Evolutionary conservation across 2,113 vertebrate genomes (phyloP), one percentile per base, ranked within the genome.

Genomic region (Oncorhynchus gorbuscha): DNA sequence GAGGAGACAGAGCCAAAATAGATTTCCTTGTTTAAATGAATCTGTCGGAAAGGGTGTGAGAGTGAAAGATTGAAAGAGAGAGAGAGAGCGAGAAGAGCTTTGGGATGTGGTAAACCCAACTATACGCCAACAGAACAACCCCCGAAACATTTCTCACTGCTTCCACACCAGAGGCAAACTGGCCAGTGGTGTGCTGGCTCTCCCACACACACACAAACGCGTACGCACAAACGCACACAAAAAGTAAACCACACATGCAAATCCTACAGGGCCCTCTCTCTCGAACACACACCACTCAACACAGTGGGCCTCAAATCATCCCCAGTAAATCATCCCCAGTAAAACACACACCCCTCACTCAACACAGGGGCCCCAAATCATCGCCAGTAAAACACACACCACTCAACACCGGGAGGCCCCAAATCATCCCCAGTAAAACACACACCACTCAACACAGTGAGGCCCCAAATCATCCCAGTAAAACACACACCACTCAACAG

Each of bases 21-120:
- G 87, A 85, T 87, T 86, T 74, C 67, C 22, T 75, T 35, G 49
- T 84, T 86, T 86, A 82, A 84, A 86, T 72, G 49, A 85, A 81
- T 51, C 81, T 81, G 84, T 78, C 48, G 39, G 75, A 82, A 78
- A 64, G 20, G 26, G 39, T 30, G 68, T 26, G 64, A 49, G 64
- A 28, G 70, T 5, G 71, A 55, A 5, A 22, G 58, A 9, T 11
- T 16, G 48, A 51, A 18, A 61, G 35, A 39, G 7, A 39, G 35
- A 39, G 35, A 35, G 32, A 35, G 32, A 35, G 5, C 0, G 32
- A 35, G 32, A 35, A 7, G 35, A 7, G 51, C 22, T 80, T 71
- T 83, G 76, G 80, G 76, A 88, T 83, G 84, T 77, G 79, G 16
- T 55, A 16, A 55, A 5, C 12, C 16, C 3, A 4, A 55, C 13